Evolutionary conservation across 2,797 vertebrate species (phyloP).

Genomic region (Spinus olivaceus): DNA sequence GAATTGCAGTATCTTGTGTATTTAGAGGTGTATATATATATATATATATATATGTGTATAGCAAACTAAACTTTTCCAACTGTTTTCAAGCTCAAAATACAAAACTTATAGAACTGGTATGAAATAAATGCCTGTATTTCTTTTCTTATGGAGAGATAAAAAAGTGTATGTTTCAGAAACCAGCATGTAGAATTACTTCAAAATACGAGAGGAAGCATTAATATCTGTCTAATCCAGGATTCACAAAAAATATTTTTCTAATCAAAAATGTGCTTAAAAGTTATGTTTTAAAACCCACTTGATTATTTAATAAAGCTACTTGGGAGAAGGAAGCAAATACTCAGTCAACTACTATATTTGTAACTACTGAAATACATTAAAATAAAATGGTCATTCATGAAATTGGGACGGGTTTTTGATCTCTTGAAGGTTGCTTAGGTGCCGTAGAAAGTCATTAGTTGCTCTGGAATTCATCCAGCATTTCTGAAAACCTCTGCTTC

Average conservation of each 20-base stretch:
- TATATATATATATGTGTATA: slow-evolving; percentile 31
- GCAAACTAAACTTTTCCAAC: slow-evolving; percentile 32
- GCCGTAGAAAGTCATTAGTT: background rate
- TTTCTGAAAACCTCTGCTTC: background rate
- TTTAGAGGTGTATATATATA: slow-evolving; percentile 9
- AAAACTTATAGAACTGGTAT: slow-evolving; percentile 26
- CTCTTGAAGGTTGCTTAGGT: background rate
- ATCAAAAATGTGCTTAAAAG: slow-evolving; percentile 26
- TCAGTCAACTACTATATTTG: background rate
- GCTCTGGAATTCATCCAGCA: background rate
- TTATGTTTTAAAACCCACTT: slow-evolving; percentile 21
- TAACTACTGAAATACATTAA: background rate
- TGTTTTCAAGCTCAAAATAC: slow-evolving; percentile 42
- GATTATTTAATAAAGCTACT: slow-evolving; percentile 45
- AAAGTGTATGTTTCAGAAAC: slow-evolving; percentile 8
- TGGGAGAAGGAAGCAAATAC: background rate
- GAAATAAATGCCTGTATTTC: slow-evolving; percentile 50
- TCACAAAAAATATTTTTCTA: slow-evolving; percentile 48
- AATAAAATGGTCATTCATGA: slow-evolving; percentile 17
- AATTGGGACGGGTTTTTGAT: background rate
- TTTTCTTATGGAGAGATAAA: slow-evolving; percentile 6
- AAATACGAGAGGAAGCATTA: background rate
- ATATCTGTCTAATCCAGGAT: background rate
- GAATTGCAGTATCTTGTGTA: slow-evolving; percentile 42
- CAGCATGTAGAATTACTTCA: background rate